Evolutionary conservation across 1,140 invertebrate species (phyloP), one percentile per base, ranked within the genome.

Genomic region (Drosophila micromelanica): DNA sequence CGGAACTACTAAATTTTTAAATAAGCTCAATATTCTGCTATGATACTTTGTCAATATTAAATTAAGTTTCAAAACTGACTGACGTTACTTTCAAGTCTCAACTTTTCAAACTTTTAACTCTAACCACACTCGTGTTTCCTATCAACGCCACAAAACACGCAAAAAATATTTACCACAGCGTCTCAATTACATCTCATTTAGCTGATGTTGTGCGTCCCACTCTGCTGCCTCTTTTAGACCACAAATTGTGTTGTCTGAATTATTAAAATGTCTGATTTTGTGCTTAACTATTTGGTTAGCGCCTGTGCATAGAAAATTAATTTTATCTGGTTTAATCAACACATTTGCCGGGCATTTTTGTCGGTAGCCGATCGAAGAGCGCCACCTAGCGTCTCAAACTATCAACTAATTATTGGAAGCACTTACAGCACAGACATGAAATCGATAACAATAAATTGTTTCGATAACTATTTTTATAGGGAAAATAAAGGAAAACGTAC

Each of bases 181-280:
- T 55, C 75, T 62, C 70, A 65, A 82, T 82, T 81, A 75, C 70
- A 56, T 32, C 45, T 42, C 43, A 81, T 46, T 73, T 68, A 35
- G 12, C 35, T 38, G 51, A 9, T 30, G 37, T 37, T 42, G 8
- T 37, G 2, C 5, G 23, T 12, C 20, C 13, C 2, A 27, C n/a
- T 15, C 13, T 23, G 32, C 37, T 17, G n/a, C 17, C 17, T 32
- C 11, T 46, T 17, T 32, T 46, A 51, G 59, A 9, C 37, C 52
- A 20, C 13, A 48, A 27, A 38, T 56, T 37, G 38, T 73, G 43
- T 42, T 46, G 45, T 45, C 38, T 67, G 30, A 54, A 62, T 78
- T 56, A 77, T 76, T 73, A 40, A 65, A 56, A 45, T 49, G 45
- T 13, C 60, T 78, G 51, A 68, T 54, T 63, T 72, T 32, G 38